Evolutionary conservation across 2,113 vertebrate genomes (phyloP).

Genomic region (Eulemur rufifrons): DNA sequence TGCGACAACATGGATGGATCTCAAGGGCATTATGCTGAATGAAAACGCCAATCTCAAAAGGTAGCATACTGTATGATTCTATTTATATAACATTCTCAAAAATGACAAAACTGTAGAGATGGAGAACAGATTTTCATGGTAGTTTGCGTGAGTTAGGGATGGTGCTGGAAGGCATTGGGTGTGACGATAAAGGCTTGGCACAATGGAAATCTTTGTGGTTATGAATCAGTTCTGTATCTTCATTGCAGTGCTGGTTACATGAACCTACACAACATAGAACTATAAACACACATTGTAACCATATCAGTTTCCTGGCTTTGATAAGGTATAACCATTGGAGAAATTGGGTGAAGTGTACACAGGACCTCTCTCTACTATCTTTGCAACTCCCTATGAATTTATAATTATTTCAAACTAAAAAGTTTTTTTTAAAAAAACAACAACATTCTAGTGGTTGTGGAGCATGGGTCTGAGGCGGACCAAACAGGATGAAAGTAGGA

Average conservation of each 20-base stretch:
- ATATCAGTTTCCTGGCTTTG: not conserved
- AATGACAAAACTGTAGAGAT: not conserved
- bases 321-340: not conserved
- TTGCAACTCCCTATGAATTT: not conserved
- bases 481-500: not conserved
- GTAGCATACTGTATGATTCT: not conserved
- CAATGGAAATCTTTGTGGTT: not conserved
- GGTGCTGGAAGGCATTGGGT: not conserved
- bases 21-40: not conserved
- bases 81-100: slow-evolving; percentile 12
- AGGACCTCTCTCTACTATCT: not conserved
- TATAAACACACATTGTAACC: not conserved
- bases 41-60: slow-evolving; percentile 33
- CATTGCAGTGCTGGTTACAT: not conserved
- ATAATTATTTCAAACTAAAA: slow-evolving; percentile 15
- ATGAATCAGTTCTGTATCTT: slow-evolving; percentile 13
- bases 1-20: not conserved
- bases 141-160: not conserved
- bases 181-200: not conserved
- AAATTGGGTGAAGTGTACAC: not conserved
- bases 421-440: not conserved
- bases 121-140: not conserved
- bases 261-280: not conserved
- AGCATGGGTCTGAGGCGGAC: not conserved
- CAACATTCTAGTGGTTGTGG: not conserved